Evolutionary conservation across 1,140 invertebrate genomes (phyloP).

Genomic region (Drosophila sechellia): DNA sequence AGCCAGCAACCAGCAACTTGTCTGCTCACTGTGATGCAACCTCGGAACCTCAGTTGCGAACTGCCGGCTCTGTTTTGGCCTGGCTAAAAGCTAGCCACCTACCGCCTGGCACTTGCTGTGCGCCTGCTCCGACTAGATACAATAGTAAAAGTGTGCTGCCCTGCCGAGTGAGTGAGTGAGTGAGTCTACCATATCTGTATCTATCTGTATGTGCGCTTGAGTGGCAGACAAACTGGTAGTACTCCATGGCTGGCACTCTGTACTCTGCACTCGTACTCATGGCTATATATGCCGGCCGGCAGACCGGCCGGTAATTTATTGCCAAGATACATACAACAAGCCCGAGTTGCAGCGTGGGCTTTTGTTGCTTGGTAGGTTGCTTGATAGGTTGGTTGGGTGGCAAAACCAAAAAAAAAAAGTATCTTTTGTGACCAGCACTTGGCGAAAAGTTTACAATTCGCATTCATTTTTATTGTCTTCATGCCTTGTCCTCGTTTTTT

Average conservation of each 20-base stretch:
- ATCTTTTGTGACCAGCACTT: constrained; percentile 58
- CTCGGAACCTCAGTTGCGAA: constrained; percentile 2
- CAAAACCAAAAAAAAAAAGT: not conserved
- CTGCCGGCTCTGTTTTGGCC: constrained; percentile 52
- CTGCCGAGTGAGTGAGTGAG: constrained; percentile 38
- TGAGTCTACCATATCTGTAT: constrained; percentile 15
- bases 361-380: constrained; percentile 6
- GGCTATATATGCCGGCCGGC: constrained; percentile 61
- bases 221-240: constrained; percentile 54
- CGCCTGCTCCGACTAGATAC: constrained; percentile 83
- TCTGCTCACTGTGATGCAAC: constrained; percentile 50
- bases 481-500: constrained; percentile 65
- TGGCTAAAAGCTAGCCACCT: constrained; percentile 42
- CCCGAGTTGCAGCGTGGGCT: constrained; percentile 56
- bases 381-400: constrained; percentile 2
- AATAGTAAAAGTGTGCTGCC: constrained; percentile 82
- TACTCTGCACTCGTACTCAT: constrained; percentile 7
- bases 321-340: constrained; percentile 39
- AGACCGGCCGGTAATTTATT: constrained; percentile 74
- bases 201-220: constrained; percentile 25
- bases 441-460: constrained; percentile 77
- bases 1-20: constrained; percentile 14
- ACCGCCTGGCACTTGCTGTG: constrained; percentile 62
- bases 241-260: constrained; percentile 15
- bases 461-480: constrained; percentile 81